Evolutionary conservation across 92 coral and sea anemone genomes (phyloP), one percentile per base, ranked within the genome.

Genomic region (Porites evermanni): DNA sequence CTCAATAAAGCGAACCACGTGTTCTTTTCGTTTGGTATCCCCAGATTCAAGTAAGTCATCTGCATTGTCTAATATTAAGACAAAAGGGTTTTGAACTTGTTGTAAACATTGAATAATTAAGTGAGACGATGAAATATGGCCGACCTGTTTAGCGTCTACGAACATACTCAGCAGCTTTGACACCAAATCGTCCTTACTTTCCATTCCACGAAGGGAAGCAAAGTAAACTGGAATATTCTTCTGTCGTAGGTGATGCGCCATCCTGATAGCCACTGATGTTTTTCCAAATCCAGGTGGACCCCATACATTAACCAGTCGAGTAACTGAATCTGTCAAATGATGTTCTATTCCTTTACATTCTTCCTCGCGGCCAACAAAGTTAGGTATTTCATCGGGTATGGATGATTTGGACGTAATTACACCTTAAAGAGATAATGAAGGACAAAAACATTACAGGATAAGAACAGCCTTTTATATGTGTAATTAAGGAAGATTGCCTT

Each of bases 291-390:
- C 60, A 9, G 60, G 60, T 54, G 60, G 60, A 54, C 60, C 60
- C 60, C 60, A 54, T 14, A 79, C 64, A 4, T 72, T 64, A 53
- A 89, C 68, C 83, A 89, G 67, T 17, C 75, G 93, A 74, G 75
- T 53, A 11, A 16, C 8, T 6, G 12, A 67, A 29, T 23, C 19
- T 20, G 68, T 73, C n/a, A 90, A 13, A 7, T 74, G 26, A 23
- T 56, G 20, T 7, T 73, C 13, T 52, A 90, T 69, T 9, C 51
- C 18, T 24, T 64, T 10, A 44, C 77, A 79, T 68, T 90, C 89
- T 47, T 79, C 64, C 17, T 79, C 29, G 29, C 29, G 29, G 29
- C 29, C 29, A 26, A 26, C 29, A 26, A 26, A 26, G 29, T 26
- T 26, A 26, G 29, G 29, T 26, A 26, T 26, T 26, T 26, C 29